Percentiles rank a stretch among this genome's conserved stretches.
phyloP scores from a whole-genome alignment of 2,113 vertebrate genomes.

The Chloropsis cyanopogon region DNA sequence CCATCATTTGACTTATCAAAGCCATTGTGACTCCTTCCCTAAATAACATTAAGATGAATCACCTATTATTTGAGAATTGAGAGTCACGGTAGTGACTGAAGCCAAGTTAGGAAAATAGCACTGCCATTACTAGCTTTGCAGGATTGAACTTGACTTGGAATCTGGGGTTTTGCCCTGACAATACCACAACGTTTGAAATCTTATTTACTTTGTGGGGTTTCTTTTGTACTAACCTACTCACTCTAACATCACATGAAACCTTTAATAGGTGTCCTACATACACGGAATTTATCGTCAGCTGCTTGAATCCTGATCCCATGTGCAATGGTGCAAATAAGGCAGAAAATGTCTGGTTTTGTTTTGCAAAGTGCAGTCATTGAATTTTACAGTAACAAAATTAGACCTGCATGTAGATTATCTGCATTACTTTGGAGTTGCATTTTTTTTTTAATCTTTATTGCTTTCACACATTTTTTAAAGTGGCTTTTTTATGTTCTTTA shows the following conservation, averaged over 20 bases:
- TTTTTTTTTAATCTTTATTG: neutral
- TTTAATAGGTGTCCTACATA: constrained; percentile 5
- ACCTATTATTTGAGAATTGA: constrained; percentile 51
- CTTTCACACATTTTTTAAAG: neutral
- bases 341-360: neutral
- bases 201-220: constrained; percentile 61
- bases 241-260: constrained; percentile 1
- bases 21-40: constrained; percentile 58
- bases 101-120: constrained; percentile 46
- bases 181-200: constrained; percentile 40
- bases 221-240: constrained; percentile 48
- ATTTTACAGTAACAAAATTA: neutral
- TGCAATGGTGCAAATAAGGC: neutral
- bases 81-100: constrained; percentile 58
- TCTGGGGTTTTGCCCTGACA: constrained; percentile 54
- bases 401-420: neutral
- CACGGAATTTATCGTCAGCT: neutral
- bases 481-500: neutral
- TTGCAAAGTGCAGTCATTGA: neutral
- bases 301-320: neutral
- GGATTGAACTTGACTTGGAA: constrained; percentile 69
- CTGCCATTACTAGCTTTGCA: constrained; percentile 47
- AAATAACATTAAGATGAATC: constrained; percentile 67
- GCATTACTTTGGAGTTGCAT: neutral
- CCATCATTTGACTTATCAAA: constrained; percentile 68